These are phyloP conservation scores for Rhagologus leucostigma DNA, from an alignment of 2,113 vertebrate species.

Conservation along the genomic window DNA sequence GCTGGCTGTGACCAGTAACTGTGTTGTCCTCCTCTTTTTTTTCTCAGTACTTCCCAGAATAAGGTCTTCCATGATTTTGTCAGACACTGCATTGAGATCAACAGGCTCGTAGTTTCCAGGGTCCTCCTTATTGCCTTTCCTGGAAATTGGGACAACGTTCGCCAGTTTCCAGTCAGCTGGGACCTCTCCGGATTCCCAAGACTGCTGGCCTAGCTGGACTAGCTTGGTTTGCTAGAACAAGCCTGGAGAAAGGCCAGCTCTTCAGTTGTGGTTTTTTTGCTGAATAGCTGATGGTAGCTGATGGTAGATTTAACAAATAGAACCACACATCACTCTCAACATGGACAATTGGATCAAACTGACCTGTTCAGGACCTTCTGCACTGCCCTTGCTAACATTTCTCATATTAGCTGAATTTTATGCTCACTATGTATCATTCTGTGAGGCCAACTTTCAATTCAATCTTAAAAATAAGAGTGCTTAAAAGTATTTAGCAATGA, in stretches of 20 bases:
- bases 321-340: accelerated
- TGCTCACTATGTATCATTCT: neutral
- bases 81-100: neutral
- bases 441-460: neutral
- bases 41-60: neutral
- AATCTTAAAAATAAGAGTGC: conserved; percentile 15
- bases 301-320: neutral
- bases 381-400: neutral
- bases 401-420: neutral
- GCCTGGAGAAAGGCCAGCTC: neutral
- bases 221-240: neutral
- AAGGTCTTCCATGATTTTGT: neutral
- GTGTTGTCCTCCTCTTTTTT: neutral
- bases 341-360: neutral
- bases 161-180: neutral
- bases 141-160: accelerated
- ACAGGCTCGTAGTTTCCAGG: neutral
- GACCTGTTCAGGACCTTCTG: neutral
- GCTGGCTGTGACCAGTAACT: neutral
- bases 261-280: neutral
- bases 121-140: neutral
- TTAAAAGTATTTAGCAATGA: conserved; percentile 13
- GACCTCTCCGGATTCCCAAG: neutral
- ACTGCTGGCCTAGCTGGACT: neutral
- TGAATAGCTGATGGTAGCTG: neutral